Conservation (phyloP, 35 echinoderm and acorn worm species). For the Ptychodera flava region DNA sequence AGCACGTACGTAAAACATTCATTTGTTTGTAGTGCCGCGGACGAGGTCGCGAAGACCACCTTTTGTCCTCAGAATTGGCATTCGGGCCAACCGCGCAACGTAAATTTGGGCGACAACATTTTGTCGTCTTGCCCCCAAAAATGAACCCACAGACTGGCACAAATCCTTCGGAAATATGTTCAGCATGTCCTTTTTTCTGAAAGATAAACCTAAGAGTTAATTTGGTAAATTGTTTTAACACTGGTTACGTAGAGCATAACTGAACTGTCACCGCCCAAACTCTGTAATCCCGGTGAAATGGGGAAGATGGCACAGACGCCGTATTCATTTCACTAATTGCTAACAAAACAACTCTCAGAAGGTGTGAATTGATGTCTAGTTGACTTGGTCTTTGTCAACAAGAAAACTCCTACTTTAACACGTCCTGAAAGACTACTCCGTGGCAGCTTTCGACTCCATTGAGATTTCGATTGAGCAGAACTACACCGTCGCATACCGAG, state of each 20-base stretch:
- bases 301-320: background rate
- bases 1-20: background rate
- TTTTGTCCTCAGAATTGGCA: background rate
- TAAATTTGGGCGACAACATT: background rate
- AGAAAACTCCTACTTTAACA: background rate
- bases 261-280: background rate
- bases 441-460: background rate
- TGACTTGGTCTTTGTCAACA: background rate
- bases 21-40: background rate
- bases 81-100: background rate
- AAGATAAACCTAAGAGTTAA: too few relatives aligned
- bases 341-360: background rate
- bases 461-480: background rate
- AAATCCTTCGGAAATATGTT: too few relatives aligned
- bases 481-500: too few relatives aligned
- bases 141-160: too few relatives aligned
- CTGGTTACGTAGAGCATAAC: too few relatives aligned
- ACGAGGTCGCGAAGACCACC: background rate
- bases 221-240: too few relatives aligned
- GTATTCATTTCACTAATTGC: background rate
- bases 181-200: too few relatives aligned
- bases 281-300: background rate
- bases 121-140: background rate
- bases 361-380: background rate
- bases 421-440: background rate